Evolutionary conservation across 2,888 invertebrate species (phyloP).

Genomic region (Pimpla rufipes): DNA sequence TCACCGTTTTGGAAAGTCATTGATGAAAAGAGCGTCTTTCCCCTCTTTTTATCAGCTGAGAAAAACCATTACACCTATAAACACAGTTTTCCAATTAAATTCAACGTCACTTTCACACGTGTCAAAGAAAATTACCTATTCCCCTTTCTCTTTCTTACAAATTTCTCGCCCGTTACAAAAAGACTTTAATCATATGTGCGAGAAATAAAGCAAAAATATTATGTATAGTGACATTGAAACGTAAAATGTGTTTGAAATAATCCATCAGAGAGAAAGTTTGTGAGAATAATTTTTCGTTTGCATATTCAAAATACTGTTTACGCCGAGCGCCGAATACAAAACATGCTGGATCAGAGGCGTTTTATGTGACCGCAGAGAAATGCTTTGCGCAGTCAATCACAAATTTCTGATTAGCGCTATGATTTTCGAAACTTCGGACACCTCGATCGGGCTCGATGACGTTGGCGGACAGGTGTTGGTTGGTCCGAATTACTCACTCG

Average conservation of each 20-base stretch:
- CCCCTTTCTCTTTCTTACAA: not conserved
- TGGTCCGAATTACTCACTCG: constrained; percentile 14
- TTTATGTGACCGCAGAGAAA: not conserved
- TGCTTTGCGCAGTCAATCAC: constrained; percentile 70
- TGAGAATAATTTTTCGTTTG: too few species aligned
- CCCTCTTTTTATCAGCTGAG: constrained; percentile 11
- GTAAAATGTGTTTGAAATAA: too few species aligned
- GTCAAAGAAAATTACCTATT: constrained; percentile 4
- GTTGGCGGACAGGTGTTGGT: constrained; percentile 17
- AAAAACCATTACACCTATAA: constrained; percentile 37
- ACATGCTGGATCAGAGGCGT: not conserved
- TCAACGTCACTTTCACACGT: constrained; percentile 33
- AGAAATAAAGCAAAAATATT: too few species aligned
- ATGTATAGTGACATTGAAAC: too few species aligned
- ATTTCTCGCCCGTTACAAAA: not conserved
- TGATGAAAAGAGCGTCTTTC: constrained; percentile 52
- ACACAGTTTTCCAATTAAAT: constrained; percentile 51
- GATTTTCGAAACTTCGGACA: constrained; percentile 12
- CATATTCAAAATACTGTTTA: not conserved
- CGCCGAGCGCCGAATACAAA: not conserved
- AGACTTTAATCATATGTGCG: too few species aligned
- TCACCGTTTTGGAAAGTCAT: constrained; percentile 50
- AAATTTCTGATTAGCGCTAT: constrained; percentile 64
- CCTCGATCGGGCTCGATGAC: constrained; percentile 47
- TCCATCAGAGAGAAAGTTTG: too few species aligned